A percentile compares a stretch with the other conserved stretches of the same genome.
These are phyloP conservation scores for Clivina fossor DNA, from an alignment of 2,888 invertebrate genomes.

Conservation along the genomic window DNA sequence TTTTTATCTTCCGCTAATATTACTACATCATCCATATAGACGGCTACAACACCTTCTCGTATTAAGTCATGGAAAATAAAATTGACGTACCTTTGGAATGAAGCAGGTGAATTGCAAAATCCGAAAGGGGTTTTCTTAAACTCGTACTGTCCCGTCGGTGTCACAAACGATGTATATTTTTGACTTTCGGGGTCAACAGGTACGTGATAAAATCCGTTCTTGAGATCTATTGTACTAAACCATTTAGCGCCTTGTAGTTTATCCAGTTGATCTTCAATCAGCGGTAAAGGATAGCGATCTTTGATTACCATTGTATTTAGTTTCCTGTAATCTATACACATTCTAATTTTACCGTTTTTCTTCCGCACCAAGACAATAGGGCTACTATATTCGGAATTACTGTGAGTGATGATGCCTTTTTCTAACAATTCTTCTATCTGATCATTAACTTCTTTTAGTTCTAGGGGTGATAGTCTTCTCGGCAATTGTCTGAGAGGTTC, in stretches of 20 bases:
- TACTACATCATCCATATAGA: slow-evolving; percentile 44
- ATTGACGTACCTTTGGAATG: slow-evolving; percentile 46
- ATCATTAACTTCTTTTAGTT: slow-evolving; percentile 29
- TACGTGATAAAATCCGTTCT: slow-evolving; percentile 45
- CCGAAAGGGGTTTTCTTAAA: slow-evolving; percentile 43
- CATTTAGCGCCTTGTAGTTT: slow-evolving; percentile 28
- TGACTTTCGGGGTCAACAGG: slow-evolving; percentile 38
- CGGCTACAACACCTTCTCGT: slow-evolving; percentile 21
- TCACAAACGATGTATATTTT: slow-evolving; percentile 43
- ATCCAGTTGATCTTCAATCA: slow-evolving; percentile 42
- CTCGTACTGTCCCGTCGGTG: slow-evolving; percentile 41
- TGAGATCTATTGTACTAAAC: slow-evolving; percentile 40
- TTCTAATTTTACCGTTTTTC: slow-evolving; percentile 37
- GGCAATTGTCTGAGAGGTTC: slow-evolving; percentile 36
- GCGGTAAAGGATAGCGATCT: slow-evolving; percentile 40
- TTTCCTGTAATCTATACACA: slow-evolving; percentile 41
- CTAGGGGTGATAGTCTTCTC: slow-evolving; percentile 34
- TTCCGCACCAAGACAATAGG: slow-evolving; percentile 40
- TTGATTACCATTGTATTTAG: slow-evolving; percentile 39
- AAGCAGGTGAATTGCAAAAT: slow-evolving; percentile 40
- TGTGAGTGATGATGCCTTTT: slow-evolving; percentile 37
- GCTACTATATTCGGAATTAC: slow-evolving; percentile 39
- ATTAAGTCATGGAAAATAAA: slow-evolving; percentile 43
- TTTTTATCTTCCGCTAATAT: slow-evolving; percentile 37
- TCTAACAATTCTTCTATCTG: slow-evolving; percentile 37